These are phyloP conservation scores for Drosophila takahashii DNA, from an alignment of 1,140 invertebrate genomes.

Conservation along the genomic window DNA sequence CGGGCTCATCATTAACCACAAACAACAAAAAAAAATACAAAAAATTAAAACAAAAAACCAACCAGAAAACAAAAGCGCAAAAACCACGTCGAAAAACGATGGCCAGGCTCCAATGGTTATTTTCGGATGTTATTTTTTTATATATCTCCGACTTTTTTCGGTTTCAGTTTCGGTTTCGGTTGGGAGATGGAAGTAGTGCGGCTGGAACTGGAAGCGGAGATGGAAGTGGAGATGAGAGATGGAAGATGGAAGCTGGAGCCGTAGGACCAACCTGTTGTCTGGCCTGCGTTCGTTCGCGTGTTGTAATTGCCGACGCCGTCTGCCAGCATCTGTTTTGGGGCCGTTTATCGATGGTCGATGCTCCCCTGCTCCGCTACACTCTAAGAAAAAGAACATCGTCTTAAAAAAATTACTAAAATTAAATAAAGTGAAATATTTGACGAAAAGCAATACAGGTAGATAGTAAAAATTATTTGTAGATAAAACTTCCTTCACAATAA, in stretches of 20 bases:
- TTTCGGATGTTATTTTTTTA: slow-evolving; percentile 29
- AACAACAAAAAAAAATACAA: slow-evolving; percentile 34
- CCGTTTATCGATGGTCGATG: slow-evolving; percentile 70
- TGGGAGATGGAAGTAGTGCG: slow-evolving; percentile 26
- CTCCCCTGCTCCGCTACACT: slow-evolving; percentile 15
- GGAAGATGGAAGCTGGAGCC: slow-evolving; percentile 11
- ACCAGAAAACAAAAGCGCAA: slow-evolving; percentile 64
- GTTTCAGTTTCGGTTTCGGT: slow-evolving; percentile 61
- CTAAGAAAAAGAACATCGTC: no score
- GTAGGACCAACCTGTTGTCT: slow-evolving; percentile 67
- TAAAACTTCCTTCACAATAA: not conserved
- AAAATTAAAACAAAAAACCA: slow-evolving; percentile 25
- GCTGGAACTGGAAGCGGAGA: slow-evolving; percentile 11
- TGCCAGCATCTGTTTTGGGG: slow-evolving; percentile 67
- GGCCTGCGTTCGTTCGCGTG: slow-evolving; percentile 65
- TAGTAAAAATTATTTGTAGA: fast-evolving
- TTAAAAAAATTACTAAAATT: no score
- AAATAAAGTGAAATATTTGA: not conserved
- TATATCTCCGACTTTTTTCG: slow-evolving; percentile 21
- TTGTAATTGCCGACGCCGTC: slow-evolving; percentile 77
- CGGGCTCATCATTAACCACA: slow-evolving; percentile 73
- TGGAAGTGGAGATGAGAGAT: slow-evolving; percentile 6
- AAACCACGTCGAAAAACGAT: slow-evolving; percentile 67
- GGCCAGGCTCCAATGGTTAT: slow-evolving; percentile 22
- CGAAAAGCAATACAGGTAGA: not conserved